Evolutionary conservation across 2,888 invertebrate species (phyloP).

Genomic region (Drosophila quinaria): DNA sequence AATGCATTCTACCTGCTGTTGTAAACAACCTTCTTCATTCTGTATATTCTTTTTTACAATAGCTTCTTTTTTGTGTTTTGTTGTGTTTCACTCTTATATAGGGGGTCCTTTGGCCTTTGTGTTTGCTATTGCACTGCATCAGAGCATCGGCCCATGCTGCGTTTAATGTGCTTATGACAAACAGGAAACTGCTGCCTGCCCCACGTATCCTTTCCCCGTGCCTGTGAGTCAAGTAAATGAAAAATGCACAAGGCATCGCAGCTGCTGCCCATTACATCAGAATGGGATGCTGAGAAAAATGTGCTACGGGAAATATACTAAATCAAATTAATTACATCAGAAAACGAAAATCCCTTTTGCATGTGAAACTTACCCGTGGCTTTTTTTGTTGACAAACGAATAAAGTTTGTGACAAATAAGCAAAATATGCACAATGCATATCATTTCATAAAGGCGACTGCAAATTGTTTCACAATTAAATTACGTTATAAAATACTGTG

Average conservation of each 20-base stretch:
- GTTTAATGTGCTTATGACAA: slow-evolving; percentile 64
- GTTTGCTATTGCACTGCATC: slow-evolving; percentile 45
- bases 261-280: slow-evolving; percentile 10
- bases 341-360: slow-evolving; percentile 36
- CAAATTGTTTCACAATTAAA: slow-evolving; percentile 46
- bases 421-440: slow-evolving; percentile 35
- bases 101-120: slow-evolving; percentile 45
- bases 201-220: slow-evolving; percentile 5
- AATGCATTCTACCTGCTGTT: slow-evolving; percentile 49
- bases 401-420: slow-evolving; percentile 35
- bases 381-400: slow-evolving; percentile 25
- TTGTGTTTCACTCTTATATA: slow-evolving; percentile 3
- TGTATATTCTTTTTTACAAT: slow-evolving; percentile 11
- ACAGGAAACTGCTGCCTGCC: slow-evolving; percentile 41
- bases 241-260: slow-evolving; percentile 50
- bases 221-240: slow-evolving; percentile 33
- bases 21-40: slow-evolving; percentile 46
- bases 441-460: slow-evolving; percentile 27
- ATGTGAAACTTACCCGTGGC: slow-evolving; percentile 11
- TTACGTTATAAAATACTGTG: slow-evolving; percentile 43
- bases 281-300: slow-evolving; percentile 22
- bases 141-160: slow-evolving; percentile 54
- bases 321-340: slow-evolving; percentile 63
- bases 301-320: slow-evolving; percentile 44
- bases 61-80: slow-evolving; percentile 26